Evolutionary conservation across 2,113 vertebrate species (phyloP), one percentile per base, ranked within the genome.

Genomic region (Notothenia coriiceps): DNA sequence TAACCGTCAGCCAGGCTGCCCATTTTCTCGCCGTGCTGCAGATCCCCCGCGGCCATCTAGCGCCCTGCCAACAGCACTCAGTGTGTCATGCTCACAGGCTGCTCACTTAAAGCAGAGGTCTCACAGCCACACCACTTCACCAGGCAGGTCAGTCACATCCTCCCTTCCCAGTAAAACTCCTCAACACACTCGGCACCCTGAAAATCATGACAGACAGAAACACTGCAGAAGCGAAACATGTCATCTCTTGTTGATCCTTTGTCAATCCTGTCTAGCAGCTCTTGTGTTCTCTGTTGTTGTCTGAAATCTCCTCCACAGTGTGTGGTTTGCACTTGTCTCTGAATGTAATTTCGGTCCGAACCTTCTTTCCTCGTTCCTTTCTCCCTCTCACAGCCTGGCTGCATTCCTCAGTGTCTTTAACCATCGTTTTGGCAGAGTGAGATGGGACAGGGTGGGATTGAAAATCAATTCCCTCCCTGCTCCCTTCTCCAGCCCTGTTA

Each of bases 1-100:
- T 89, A 77, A 77, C 77, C 44, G 11, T 67, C 40, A 84, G 59
- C 54, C 77, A 75, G 64, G 22, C 85, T 64, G 83, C 82, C 79
- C 60, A 59, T 66, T 6, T 18, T 83, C 80, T 85, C n/a, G 33
- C 70, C 55, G 35, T 86, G 77, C 66, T 70, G 59, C 46, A 0
- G 69, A 43, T 60, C 69, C 81, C 65, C 86, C 9, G 54, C 17
- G 62, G 82, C 82, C 62, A 47, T 86, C 57, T 88, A 74, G 79
- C 80, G 71, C 82, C 79, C 88, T 94, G 91, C 89, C 91, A 92
- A 66, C 83, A 85, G 74, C 79, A 52, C 80, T 82, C 82, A 73
- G 70, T 25, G 60, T 83, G 68, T 76, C 69, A 54, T 59, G 67
- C 54, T 82, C 67, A 51, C 69, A 72, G 68, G 81, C 88, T 86